Percentiles rank a stretch among this genome's conserved stretches.
Evolutionary conservation across 2,888 invertebrate genomes (phyloP).

Genomic region (Mesorhabditis belari): DNA sequence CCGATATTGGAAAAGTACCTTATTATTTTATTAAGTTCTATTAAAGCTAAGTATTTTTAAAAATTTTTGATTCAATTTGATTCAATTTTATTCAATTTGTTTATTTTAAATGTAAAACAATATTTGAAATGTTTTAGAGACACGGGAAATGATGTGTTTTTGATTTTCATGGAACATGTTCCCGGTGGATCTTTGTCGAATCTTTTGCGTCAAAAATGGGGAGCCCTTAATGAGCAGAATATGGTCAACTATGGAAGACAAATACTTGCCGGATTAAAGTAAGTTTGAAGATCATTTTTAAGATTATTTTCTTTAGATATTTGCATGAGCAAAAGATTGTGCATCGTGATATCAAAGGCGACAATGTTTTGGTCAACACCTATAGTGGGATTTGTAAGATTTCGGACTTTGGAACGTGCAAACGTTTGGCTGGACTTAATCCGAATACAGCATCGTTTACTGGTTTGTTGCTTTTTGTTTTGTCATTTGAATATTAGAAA

Average conservation of each 20-base stretch:
- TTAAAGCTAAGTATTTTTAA: too few relatives aligned
- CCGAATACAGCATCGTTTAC: constrained; percentile 74
- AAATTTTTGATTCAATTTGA: too few relatives aligned
- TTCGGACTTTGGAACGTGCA: constrained; percentile 97
- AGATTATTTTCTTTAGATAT: constrained; percentile 29
- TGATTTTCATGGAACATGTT: constrained; percentile 87
- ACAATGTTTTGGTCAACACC: constrained; percentile 96
- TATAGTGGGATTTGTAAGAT: constrained; percentile 97
- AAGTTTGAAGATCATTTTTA: constrained; percentile 55
- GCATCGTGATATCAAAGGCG: constrained; percentile 91
- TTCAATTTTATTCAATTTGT: too few relatives aligned
- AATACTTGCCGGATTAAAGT: constrained; percentile 92
- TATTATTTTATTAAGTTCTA: too few relatives aligned
- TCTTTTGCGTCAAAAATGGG: constrained; percentile 89
- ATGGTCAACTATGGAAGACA: constrained; percentile 95
- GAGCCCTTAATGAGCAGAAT: constrained; percentile 87
- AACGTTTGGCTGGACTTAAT: constrained; percentile 82
- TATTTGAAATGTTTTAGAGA: constrained; percentile 19
- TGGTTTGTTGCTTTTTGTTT: constrained; percentile 42
- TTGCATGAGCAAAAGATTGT: constrained; percentile 95
- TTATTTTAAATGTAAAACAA: background rate
- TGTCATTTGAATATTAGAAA: background rate
- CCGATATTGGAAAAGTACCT: too few relatives aligned
- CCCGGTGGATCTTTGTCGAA: constrained; percentile 82
- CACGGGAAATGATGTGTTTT: constrained; percentile 63